These are phyloP conservation scores for Pseudochirops cupreus DNA, from an alignment of 2,797 vertebrate genomes.

Conservation along the genomic window DNA sequence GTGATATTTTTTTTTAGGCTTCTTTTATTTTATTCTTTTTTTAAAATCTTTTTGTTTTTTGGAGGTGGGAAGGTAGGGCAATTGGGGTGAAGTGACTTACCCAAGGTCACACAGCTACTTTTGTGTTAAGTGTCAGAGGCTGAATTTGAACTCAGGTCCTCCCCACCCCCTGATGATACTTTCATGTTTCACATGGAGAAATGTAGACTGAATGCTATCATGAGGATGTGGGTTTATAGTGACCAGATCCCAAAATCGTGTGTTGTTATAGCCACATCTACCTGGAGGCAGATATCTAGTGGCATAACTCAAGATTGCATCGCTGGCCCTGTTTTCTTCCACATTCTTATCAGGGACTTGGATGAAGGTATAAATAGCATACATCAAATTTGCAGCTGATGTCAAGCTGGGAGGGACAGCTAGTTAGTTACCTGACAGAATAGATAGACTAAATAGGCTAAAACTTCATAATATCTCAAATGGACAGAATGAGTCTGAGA, in stretches of 20 bases:
- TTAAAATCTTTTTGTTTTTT: too few species aligned
- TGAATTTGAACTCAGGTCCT: too few species aligned
- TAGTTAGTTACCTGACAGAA: neutral
- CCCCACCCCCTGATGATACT: neutral
- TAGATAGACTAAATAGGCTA: neutral
- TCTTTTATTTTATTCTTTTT: too few species aligned
- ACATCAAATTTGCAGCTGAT: neutral
- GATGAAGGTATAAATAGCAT: neutral
- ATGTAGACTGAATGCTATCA: neutral
- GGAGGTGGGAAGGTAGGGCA: too few species aligned
- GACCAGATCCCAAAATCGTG: neutral
- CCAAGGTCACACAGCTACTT: too few species aligned
- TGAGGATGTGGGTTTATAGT: neutral
- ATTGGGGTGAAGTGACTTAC: too few species aligned
- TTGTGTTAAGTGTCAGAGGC: too few species aligned
- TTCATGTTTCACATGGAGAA: neutral
- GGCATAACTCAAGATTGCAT: neutral
- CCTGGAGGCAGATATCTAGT: neutral
- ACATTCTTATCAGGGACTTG: neutral
- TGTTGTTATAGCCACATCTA: neutral
- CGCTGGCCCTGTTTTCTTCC: neutral
- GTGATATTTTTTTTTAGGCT: neutral
- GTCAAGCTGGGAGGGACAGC: neutral
- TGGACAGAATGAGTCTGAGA: neutral
- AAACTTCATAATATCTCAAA: neutral